Evolutionary conservation across 2,888 invertebrate genomes (phyloP), one percentile per base, ranked within the genome.

Genomic region (Cerastis leucographa): DNA sequence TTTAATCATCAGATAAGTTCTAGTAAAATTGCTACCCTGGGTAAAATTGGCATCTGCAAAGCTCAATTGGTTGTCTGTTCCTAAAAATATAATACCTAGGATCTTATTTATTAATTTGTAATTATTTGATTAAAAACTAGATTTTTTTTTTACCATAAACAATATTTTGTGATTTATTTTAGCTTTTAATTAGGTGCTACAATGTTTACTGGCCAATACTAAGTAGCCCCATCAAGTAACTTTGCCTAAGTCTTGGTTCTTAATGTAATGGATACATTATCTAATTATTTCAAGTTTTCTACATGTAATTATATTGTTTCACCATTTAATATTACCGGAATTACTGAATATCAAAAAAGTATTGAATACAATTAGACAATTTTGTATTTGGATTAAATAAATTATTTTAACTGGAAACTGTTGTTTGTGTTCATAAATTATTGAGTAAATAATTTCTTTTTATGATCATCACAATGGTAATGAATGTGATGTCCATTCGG

Each of bases 11-110:
- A 17, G 9, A 46, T 65, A 2, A 11, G 22, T 49, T 70, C 7
- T 70, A n/a, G 19, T 42, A n/a, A 61, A 71, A 51, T 11, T 46
- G 0, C 29, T 22, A 46, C 56, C 22, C 68, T 75, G 59, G 44
- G 40, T 56, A 40, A 46, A 42, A 77, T 75, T 75, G 76, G 49
- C 61, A 71, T 56, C 40, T 78, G n/a, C 22, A 56, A 66, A 72
- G 62, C 70, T 70, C 64, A 75, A 62, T 76, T 83, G 74, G 42
- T 85, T 61, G 67, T 59, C 72, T 78, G 85, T 87, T 86, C 86
- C 86, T 85, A 87, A 75, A 76, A 74, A 71, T 44, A 51, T 61
- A 67, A 56, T 68, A 77, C 66, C 44, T 80, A 85, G 68, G 64
- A 71, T 68, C 66, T 76, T 85, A 86, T 84, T 84, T 86, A 81